Evolutionary conservation across 2,888 invertebrate genomes (phyloP), one percentile per base, ranked within the genome.

Genomic region (Andrena hattorfiana): DNA sequence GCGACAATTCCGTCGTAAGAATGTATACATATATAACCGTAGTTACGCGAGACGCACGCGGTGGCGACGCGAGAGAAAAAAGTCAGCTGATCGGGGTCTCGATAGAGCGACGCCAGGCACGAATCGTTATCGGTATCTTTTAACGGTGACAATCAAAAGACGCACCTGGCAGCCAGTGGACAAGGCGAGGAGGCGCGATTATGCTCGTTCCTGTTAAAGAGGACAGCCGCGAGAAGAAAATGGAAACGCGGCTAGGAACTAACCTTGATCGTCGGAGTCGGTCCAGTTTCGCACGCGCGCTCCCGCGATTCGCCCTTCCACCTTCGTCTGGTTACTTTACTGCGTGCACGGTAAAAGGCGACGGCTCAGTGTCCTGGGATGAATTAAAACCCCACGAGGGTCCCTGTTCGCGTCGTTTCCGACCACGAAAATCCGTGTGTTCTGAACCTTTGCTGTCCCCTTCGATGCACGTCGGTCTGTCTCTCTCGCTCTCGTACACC

Each of bases 271-370:
- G 91, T 85, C 56, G 26, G 23, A 26, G 56, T 56, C 89, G 93
- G 90, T 93, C 93, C 93, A 93, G 92, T 91, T 93, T 93, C 92
- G 90, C 91, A 90, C 75, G 89, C 83, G 84, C 85, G 86, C 81
- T 88, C 85, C 89, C 88, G 88, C 88, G 90, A 83, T 67, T 81
- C 66, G 60, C 66, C 69, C 68, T 54, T 74, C 76, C 73, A 79
- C 90, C 77, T 79, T 84, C 78, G 77, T 54, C 30, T 75, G 20
- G 69, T 68, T 54, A 16, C 26, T 42, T 51, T 20, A 20, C 56
- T 10, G 26, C 8, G 42, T 28, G 26, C 71, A 35, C 60, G 26
- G 35, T 20, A 67, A 20, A 48, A 28, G 51, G 8, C 32, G n/a
- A 60, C 20, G 56, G 23, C 8, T 2, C 13, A 54, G 26, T 51